Conservation (phyloP, 2,888 invertebrate species). For the Alviniconcha strummeri region DNA sequence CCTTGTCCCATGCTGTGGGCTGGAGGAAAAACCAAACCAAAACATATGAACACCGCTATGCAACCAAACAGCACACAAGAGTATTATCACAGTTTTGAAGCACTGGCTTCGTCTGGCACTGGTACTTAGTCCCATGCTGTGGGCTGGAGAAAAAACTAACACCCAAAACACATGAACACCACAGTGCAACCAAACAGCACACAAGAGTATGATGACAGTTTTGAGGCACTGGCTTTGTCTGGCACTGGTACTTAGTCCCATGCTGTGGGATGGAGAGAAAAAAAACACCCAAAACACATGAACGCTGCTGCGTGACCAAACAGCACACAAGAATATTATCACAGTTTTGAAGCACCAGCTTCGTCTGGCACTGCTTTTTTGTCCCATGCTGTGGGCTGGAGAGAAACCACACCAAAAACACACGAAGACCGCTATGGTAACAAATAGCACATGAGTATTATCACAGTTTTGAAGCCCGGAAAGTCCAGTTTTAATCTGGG, state of each 20-base stretch:
- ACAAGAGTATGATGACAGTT: background rate
- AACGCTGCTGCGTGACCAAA: background rate
- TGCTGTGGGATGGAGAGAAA: constrained; percentile 51
- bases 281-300: background rate
- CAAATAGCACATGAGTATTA: too few species aligned
- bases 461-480: too few species aligned
- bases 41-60: background rate
- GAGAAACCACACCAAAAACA: background rate
- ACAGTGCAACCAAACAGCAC: background rate
- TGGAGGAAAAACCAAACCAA: constrained; percentile 26
- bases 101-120: constrained; percentile 50
- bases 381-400: constrained; percentile 62
- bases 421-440: background rate
- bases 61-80: background rate
- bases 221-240: too few species aligned
- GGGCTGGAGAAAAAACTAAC: constrained; percentile 40
- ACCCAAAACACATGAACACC: background rate
- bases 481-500: too few species aligned
- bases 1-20: constrained; percentile 62
- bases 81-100: background rate
- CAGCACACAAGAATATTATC: background rate
- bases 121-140: constrained; percentile 62
- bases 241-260: constrained; percentile 63
- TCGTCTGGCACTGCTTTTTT: constrained; percentile 57
- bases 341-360: background rate